These are phyloP conservation scores for Portevinia maculata DNA, from an alignment of 2,888 invertebrate species.

Conservation along the genomic window DNA sequence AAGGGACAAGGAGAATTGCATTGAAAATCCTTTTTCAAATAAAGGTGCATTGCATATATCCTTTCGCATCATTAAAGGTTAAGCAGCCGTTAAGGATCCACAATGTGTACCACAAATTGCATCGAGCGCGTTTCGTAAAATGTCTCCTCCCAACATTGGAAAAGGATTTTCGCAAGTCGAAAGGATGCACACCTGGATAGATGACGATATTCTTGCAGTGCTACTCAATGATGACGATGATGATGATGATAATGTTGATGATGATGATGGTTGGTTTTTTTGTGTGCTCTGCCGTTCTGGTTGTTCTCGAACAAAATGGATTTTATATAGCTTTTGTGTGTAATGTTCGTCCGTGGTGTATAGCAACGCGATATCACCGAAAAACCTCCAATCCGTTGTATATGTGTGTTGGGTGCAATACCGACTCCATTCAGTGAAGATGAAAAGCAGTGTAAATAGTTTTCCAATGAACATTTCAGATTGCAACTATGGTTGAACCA, in stretches of 20 bases:
- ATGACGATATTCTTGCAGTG: too few species aligned
- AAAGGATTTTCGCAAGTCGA: slow-evolving; percentile 55
- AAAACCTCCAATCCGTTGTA: slow-evolving; percentile 52
- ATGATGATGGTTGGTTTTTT: slow-evolving; percentile 28
- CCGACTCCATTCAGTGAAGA: neutral
- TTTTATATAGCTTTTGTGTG: slow-evolving; percentile 69
- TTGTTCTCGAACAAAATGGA: slow-evolving; percentile 36
- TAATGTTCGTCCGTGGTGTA: slow-evolving; percentile 45
- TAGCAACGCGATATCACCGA: slow-evolving; percentile 55
- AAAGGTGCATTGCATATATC: slow-evolving; percentile 15
- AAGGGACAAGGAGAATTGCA: slow-evolving; percentile 4
- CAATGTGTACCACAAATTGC: slow-evolving; percentile 73
- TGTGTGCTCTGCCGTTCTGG: slow-evolving; percentile 3
- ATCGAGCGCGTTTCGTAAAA: slow-evolving; percentile 61
- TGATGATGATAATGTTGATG: slow-evolving; percentile 45
- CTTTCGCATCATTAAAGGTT: slow-evolving; percentile 68
- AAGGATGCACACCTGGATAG: slow-evolving; percentile 51
- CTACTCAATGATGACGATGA: too few species aligned
- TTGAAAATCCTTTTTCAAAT: slow-evolving; percentile 49
- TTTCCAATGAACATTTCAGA: slow-evolving; percentile 65
- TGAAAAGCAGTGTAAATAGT: slow-evolving; percentile 57
- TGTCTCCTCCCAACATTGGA: slow-evolving; percentile 41
- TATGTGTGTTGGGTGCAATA: slow-evolving; percentile 50
- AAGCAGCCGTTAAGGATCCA: slow-evolving; percentile 74
- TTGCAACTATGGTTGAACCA: slow-evolving; percentile 25